Percentiles rank a stretch among this genome's conserved stretches.
These are phyloP conservation scores for Carassius auratus DNA, from an alignment of 2,113 vertebrate species.

Conservation along the genomic window DNA sequence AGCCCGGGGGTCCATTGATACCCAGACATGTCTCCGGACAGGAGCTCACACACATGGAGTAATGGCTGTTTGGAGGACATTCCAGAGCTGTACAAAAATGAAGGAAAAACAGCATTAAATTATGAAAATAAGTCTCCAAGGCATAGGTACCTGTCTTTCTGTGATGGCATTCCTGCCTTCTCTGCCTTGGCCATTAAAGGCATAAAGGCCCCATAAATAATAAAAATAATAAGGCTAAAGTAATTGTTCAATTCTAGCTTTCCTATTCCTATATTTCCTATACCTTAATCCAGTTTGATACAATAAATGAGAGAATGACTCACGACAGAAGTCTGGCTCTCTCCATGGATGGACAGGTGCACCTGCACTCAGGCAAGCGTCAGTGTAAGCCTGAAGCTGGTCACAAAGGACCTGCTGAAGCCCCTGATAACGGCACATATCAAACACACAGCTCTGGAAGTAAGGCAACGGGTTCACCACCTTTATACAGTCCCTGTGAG, in stretches of 20 bases:
- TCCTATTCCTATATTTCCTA: neutral
- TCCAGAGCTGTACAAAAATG: conserved; percentile 65
- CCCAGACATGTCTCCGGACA: too few species aligned
- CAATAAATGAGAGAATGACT: conserved; percentile 60
- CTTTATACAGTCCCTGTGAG: conserved; percentile 73
- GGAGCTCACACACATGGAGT: conserved; percentile 72
- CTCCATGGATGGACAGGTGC: conserved; percentile 79
- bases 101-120: conserved; percentile 13
- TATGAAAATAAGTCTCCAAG: too few species aligned
- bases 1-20: too few species aligned
- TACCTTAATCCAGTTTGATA: neutral
- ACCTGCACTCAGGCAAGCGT: conserved; percentile 76
- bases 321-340: conserved; percentile 77
- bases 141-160: too few species aligned
- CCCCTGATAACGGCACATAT: conserved; percentile 80
- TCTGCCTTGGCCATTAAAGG: neutral
- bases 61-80: conserved; percentile 80
- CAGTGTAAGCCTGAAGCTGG: conserved; percentile 80
- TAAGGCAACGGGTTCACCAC: conserved; percentile 73
- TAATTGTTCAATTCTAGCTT: neutral
- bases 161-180: too few species aligned
- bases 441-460: conserved; percentile 78
- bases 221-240: too few species aligned
- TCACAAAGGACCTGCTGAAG: conserved; percentile 73
- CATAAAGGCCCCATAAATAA: neutral